Evolutionary conservation across 2,113 vertebrate genomes (phyloP).

Genomic region (Elephas maximus): DNA sequence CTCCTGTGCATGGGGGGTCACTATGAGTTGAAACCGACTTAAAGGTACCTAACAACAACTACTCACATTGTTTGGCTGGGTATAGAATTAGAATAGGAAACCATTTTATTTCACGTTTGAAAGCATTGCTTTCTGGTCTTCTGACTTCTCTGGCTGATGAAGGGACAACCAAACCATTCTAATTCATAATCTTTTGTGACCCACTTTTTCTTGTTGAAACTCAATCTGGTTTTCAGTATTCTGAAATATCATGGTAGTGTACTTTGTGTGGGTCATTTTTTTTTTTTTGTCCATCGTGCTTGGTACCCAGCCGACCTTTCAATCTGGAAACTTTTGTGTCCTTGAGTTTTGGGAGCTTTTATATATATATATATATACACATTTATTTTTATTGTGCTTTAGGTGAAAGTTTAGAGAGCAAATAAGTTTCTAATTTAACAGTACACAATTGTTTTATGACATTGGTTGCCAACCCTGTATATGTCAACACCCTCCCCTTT

Average conservation of each 20-base stretch:
- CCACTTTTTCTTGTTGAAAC: background rate
- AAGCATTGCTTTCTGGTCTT: background rate
- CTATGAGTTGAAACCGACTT: too few relatives aligned
- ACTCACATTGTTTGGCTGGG: background rate
- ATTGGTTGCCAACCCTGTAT: too few relatives aligned
- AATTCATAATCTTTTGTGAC: background rate
- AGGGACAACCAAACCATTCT: slow-evolving; percentile 9
- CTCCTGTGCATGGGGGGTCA: too few relatives aligned
- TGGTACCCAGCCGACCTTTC: background rate
- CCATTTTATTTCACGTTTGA: background rate
- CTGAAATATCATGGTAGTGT: background rate
- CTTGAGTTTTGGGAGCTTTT: background rate
- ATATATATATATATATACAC: too few relatives aligned
- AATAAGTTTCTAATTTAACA: too few relatives aligned
- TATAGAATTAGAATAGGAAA: background rate
- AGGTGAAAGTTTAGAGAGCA: too few relatives aligned
- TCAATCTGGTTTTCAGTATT: background rate
- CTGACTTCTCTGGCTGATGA: background rate
- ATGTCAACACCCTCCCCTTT: too few relatives aligned
- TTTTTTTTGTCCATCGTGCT: background rate
- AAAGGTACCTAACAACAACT: too few relatives aligned
- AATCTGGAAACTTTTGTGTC: background rate
- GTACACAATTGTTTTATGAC: too few relatives aligned
- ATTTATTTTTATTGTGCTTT: too few relatives aligned
- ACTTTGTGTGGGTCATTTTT: background rate